Percentiles rank a stretch among this genome's conserved stretches.
Evolutionary conservation across 2,113 vertebrate species (phyloP).

Genomic region (Syrrhaptes paradoxus): DNA sequence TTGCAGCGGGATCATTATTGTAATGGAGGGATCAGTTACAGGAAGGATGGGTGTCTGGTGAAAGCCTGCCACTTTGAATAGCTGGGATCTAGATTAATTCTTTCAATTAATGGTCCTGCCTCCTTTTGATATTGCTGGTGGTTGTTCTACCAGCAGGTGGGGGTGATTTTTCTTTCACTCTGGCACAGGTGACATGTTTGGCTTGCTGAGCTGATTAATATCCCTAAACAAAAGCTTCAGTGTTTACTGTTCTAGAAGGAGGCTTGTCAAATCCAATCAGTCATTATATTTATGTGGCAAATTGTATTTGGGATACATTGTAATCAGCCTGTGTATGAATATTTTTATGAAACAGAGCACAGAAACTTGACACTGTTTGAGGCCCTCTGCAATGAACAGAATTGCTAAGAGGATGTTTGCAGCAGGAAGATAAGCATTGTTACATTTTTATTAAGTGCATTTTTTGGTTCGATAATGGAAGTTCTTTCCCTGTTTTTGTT

Average conservation of each 20-base stretch:
- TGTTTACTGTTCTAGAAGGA: conserved; percentile 33
- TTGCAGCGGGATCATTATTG: not conserved
- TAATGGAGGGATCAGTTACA: not conserved
- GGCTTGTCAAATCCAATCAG: conserved; percentile 30
- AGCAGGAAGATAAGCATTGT: not conserved
- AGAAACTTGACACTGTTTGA: not conserved
- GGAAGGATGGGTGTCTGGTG: not conserved
- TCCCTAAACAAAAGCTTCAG: conserved; percentile 15
- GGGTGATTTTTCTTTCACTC: conserved; percentile 3
- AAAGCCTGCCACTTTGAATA: not conserved
- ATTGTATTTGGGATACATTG: not conserved
- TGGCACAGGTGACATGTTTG: not conserved
- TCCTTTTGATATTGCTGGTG: not conserved
- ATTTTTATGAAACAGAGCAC: not conserved
- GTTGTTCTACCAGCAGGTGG: not conserved
- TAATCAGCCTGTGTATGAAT: not conserved
- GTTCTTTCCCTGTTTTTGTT: not conserved
- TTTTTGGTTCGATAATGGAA: not conserved
- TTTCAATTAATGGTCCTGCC: not conserved
- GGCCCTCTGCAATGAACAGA: not conserved
- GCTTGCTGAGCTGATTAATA: conserved; percentile 23
- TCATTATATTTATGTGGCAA: conserved; percentile 7
- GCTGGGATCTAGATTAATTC: not conserved
- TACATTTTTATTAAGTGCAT: not conserved
- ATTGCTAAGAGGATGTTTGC: not conserved